Evolutionary conservation across 2,888 invertebrate species (phyloP), one percentile per base, ranked within the genome.

Genomic region (Helobdella robusta): DNA sequence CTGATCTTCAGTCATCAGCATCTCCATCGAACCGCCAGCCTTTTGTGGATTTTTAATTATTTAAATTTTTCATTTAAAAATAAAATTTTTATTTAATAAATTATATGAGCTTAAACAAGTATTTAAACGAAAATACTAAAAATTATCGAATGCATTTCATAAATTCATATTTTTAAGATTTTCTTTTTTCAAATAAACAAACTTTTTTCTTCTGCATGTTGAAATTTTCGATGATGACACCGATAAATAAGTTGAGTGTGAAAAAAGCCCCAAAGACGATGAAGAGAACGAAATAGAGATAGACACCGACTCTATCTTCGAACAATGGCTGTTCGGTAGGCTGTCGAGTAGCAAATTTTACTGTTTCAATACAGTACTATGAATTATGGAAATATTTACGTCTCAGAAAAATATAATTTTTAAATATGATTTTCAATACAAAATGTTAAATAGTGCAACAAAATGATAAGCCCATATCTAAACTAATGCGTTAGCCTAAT

Each of bases 171-270:
- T 40, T 15, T 40, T 15, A 40, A 40, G 11, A 40, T 15, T 40
- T 64, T 40, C 44, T 40, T 40, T 15, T 11, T 15, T 15, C 11
- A 40, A 40, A n/a, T 5, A 11, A 20, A 82, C 80, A 79, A 76
- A 84, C 82, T 82, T 95, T 95, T 83, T 95, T 95, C 85, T 97
- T 97, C 82, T 97, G 95, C 83, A 94, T 93, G 82, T 97, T 97
- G 83, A 97, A 97, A 84, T 97, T 97, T 83, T 97, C 95, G 82
- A 97, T 97, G 85, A 97, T 97, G 81, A 97, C 95, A 85, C 97
- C 95, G 84, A 97, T 95, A 84, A 97, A 97, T 81, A 97, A 88
- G 83, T 97, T 97, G 75, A 97, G 87, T 78, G 97, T 97, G 85
- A 97, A 97, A 85, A 97, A 97, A 77, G 95, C 93, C 77, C 97